Evolutionary conservation across 2,888 invertebrate species (phyloP), one percentile per base, ranked within the genome.

Genomic region (Panopea generosa): DNA sequence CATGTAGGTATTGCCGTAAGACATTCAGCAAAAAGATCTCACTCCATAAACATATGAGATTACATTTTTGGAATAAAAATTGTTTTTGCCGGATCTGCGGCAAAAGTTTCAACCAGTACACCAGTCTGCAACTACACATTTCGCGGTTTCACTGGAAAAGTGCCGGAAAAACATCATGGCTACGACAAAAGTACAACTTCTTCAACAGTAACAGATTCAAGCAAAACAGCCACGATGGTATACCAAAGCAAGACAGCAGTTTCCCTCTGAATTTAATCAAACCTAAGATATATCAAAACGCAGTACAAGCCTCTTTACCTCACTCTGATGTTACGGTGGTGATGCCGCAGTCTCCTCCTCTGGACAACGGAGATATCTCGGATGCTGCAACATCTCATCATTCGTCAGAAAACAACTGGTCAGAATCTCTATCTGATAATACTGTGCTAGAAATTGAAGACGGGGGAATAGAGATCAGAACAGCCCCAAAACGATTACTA

Each of bases 101-200:
- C 14, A 86, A 89, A 61, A 91, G 91, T n/a, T 93, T 93, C 75
- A 90, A 88, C 52, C 92, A 92, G 68, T 86, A 89, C 40, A 82
- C 91, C 24, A 92, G 92, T 70, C 85, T 93, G 40, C 89, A 92
- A 33, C 90, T 91, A 52, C 93, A 93, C 79, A 90, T 92, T 33
- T 71, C 77, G 9, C 49, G 71, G 56, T 71, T 71, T 52, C 81
- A 81, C 50, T 74, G 74, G 73, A 70, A 72, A 49, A 74, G 66
- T 7, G 40, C 33, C n/a, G 60, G 68, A n/a, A 70, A 76, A 50
- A 45, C 66, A 18, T 61, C 72, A 0, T 61, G 69, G 49, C 29
- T 76, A 2, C 53, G 61, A 40, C 45, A 56, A 18, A 78, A 74
- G 40, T 60, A 62, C 29, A 72, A 77, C 53, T 73, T 72, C 61